Percentiles rank a stretch among this genome's conserved stretches.
These are phyloP conservation scores for Rhinella marina DNA, from an alignment of 2,797 vertebrate species.

Conservation along the genomic window DNA sequence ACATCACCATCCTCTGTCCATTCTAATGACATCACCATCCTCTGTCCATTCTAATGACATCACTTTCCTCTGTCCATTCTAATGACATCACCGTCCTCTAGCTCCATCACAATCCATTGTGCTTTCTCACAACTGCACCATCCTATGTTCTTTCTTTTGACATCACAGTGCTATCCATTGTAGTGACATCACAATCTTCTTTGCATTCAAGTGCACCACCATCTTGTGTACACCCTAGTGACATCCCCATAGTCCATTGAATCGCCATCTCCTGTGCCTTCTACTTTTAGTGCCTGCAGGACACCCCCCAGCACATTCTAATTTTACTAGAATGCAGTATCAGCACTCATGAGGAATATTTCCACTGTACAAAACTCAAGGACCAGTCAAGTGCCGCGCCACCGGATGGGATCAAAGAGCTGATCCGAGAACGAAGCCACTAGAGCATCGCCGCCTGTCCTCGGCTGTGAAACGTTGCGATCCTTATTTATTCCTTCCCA, in stretches of 20 bases:
- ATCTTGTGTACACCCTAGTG: neutral
- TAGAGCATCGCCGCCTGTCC: neutral
- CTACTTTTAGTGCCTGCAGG: neutral
- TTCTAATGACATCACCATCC: neutral
- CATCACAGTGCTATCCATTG: neutral
- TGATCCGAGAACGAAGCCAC: neutral
- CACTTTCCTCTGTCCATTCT: neutral
- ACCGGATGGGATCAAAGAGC: neutral
- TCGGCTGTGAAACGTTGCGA: neutral
- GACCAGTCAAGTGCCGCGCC: too few species aligned
- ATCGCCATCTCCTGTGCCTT: neutral
- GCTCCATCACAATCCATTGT: neutral
- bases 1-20: neutral
- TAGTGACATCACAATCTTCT: neutral
- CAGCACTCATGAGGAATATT: neutral
- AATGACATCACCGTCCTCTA: neutral
- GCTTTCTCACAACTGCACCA: neutral
- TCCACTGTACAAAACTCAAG: neutral
- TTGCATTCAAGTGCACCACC: neutral
- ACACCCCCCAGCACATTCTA: too few species aligned
- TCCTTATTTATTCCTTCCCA: slow-evolving; percentile 17
- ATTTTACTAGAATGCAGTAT: neutral
- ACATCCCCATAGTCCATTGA: neutral
- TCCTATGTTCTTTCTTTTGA: neutral
- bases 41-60: neutral